A percentile compares a stretch with the other conserved stretches of the same genome.
phyloP scores from a whole-genome alignment of 2,113 vertebrate genomes.

The Tyto alba region DNA sequence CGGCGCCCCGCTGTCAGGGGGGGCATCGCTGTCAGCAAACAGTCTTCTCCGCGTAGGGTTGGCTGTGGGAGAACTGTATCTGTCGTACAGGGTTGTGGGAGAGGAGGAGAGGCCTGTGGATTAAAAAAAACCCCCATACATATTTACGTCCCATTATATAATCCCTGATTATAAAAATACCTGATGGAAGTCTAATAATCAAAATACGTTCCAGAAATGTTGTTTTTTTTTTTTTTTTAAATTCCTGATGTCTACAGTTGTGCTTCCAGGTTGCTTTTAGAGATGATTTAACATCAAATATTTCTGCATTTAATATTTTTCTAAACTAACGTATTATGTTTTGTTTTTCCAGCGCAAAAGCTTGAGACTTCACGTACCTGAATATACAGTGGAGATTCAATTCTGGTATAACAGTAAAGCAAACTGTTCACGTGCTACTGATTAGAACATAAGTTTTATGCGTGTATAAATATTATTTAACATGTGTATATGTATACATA shows the following conservation, averaged over 20 bases:
- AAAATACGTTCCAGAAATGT: too few relatives aligned
- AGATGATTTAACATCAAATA: background rate
- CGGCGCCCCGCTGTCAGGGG: conserved; percentile 30
- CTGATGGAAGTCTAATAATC: background rate
- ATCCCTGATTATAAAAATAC: background rate
- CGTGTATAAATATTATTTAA: background rate
- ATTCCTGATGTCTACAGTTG: background rate
- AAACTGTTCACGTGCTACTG: background rate
- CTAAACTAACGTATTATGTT: background rate
- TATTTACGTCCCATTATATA: too few relatives aligned
- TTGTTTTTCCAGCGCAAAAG: background rate
- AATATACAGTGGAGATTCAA: background rate
- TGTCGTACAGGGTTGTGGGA: conserved; percentile 73
- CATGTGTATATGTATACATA: accelerated
- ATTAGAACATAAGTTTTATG: accelerated
- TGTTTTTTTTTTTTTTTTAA: too few relatives aligned
- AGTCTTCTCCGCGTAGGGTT: conserved; percentile 72
- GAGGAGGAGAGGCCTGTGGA: conserved; percentile 59
- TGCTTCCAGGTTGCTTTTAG: background rate
- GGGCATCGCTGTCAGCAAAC: conserved; percentile 66
- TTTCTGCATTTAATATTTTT: background rate
- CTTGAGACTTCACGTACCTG: background rate
- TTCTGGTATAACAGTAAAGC: background rate
- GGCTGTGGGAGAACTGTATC: conserved; percentile 82
- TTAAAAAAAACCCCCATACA: too few relatives aligned